Conservation (phyloP, 2,888 invertebrate species). For the Suillia variegata region DNA sequence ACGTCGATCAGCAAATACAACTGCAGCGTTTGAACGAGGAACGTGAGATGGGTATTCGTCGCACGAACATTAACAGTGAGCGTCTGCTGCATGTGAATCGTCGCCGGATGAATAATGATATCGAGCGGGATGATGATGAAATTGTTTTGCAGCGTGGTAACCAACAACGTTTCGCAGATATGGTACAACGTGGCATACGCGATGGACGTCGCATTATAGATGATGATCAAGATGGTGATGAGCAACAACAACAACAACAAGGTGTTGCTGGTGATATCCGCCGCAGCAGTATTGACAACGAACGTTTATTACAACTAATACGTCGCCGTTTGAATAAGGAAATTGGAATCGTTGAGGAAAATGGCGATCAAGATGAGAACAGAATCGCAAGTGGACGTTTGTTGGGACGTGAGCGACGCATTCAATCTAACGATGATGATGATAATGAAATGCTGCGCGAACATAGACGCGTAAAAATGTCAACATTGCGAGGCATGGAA, state of each 20-base stretch:
- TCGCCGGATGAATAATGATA: neutral
- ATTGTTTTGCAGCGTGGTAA: neutral
- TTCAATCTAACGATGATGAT: neutral
- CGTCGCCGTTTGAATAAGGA: neutral
- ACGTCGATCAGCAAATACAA: too few species aligned
- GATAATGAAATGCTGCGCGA: constrained; percentile 18
- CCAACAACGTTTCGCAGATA: neutral
- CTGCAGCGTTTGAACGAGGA: too few species aligned
- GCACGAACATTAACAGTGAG: neutral
- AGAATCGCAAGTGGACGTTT: neutral
- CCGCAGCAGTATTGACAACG: too few species aligned
- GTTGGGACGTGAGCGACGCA: neutral
- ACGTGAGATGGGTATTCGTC: too few species aligned
- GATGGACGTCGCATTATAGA: neutral
- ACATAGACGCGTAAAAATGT: constrained; percentile 9
- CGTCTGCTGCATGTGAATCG: neutral
- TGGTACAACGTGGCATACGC: neutral
- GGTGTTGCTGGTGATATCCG: too few species aligned
- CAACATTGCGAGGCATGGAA: neutral
- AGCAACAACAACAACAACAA: neutral
- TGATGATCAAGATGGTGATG: neutral
- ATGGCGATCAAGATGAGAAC: neutral
- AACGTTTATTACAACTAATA: too few species aligned
- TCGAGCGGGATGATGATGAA: neutral
- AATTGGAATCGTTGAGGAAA: neutral